Conservation (phyloP, 2,888 invertebrate species). For the Drosophila monieri region DNA sequence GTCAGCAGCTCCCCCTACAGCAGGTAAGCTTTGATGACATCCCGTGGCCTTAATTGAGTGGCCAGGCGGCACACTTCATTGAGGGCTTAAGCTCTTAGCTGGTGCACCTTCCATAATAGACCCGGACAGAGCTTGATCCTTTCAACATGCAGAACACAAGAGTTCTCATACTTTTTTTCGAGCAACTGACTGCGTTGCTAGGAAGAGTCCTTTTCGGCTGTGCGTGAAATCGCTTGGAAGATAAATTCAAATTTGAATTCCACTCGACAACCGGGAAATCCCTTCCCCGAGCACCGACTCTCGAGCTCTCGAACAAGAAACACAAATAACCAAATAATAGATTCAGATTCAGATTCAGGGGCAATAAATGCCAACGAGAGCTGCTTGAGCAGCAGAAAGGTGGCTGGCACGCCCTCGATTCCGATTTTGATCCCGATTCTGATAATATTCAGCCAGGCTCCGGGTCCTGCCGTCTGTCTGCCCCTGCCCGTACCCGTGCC, state of each 20-base stretch:
- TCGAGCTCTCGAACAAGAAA: conserved; percentile 25
- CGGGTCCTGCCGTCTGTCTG: conserved; percentile 10
- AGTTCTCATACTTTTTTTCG: not conserved
- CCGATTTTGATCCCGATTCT: not conserved
- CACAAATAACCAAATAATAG: conserved; percentile 33
- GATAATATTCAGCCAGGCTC: conserved; percentile 21
- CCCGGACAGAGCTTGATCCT: too few relatives aligned
- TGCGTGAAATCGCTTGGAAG: conserved; percentile 63
- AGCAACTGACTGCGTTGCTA: conserved; percentile 25
- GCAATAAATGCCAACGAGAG: conserved; percentile 69
- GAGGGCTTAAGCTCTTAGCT: conserved; percentile 48
- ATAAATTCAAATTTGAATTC: conserved; percentile 72
- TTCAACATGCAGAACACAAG: not conserved
- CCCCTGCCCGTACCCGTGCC: not conserved
- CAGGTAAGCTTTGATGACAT: conserved; percentile 39
- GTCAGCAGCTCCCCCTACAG: not conserved
- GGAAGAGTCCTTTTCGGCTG: conserved; percentile 15
- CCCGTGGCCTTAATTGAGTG: conserved; percentile 38
- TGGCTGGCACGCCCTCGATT: conserved; percentile 7
- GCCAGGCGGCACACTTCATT: conserved; percentile 31
- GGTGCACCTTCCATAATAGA: too few relatives aligned
- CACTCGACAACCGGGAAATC: conserved; percentile 58
- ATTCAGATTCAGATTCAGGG: conserved; percentile 57
- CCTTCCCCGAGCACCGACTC: conserved; percentile 11
- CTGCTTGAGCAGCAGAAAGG: not conserved